Evolutionary conservation across 1,140 invertebrate species (phyloP), one percentile per base, ranked within the genome.

Genomic region (Belonocnema kinseyi): DNA sequence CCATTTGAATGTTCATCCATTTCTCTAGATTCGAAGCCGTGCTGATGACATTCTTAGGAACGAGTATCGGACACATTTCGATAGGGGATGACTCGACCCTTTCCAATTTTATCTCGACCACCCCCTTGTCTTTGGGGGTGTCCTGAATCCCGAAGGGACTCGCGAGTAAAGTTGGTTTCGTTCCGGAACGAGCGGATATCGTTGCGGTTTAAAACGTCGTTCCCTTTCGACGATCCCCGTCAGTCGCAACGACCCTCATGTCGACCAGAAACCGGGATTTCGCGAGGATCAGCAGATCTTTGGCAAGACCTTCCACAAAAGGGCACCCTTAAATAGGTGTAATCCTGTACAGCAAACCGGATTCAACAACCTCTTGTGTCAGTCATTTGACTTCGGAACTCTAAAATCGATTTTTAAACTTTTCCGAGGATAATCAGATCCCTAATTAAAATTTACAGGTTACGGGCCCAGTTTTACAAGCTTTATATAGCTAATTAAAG

Each of bases 171-270:
- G 76, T 70, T 75, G 81, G 80, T 83, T 86, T 83, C 78, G 76
- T 77, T 74, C 80, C 81, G 83, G 82, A 91, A 87, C 82, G 85
- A 86, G 87, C 85, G 84, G 86, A 90, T 90, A 91, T 90, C 85
- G 88, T 85, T 90, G 89, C 87, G 89, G 87, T 91, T 91, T 91
- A 91, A 91, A 90, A 87, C 88, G 84, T 87, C 84, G 85, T 87
- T 85, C 81, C 77, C 84, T 85, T 83, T 85, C 80, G 82, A 80
- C 82, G 81, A 83, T 80, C 81, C 85, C 83, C 83, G 85, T 80
- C 76, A 83, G 81, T 78, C 78, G 79, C 80, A 82, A 83, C 77
- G 81, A 84, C 82, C 85, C 85, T 84, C 80, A 19, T 71, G 74
- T 19, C 74, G 50, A 54, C 72, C 80, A 74, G 78, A 81, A 78